Percentiles rank a stretch among this genome's conserved stretches.
phyloP scores from a whole-genome alignment of 2,888 invertebrate species.

The Lutraria lutraria region DNA sequence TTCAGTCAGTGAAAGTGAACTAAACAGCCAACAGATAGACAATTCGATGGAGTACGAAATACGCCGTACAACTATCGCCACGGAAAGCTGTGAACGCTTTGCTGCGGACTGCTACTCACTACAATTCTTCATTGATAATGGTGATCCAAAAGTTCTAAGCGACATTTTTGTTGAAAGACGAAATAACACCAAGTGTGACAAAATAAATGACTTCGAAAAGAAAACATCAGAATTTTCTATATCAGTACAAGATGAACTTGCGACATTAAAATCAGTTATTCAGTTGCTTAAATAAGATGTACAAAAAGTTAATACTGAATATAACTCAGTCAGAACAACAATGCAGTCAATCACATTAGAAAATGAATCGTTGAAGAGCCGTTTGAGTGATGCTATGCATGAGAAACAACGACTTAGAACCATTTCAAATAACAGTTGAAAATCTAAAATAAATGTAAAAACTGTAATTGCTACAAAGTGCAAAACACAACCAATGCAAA shows the following conservation, averaged over 20 bases:
- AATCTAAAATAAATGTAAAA: not conserved
- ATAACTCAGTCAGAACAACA: not conserved
- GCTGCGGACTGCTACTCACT: conserved; percentile 29
- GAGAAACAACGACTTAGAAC: not conserved
- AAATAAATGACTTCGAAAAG: not conserved
- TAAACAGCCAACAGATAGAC: too few relatives aligned
- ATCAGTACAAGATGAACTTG: conserved; percentile 3
- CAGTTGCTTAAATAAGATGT: not conserved
- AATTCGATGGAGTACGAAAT: too few relatives aligned
- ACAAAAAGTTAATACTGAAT: not conserved
- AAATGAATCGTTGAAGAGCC: not conserved
- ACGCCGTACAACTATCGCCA: conserved; percentile 19
- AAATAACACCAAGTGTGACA: not conserved
- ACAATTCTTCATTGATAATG: conserved; percentile 26
- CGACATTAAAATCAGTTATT: conserved; percentile 3
- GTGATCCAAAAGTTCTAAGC: conserved; percentile 21
- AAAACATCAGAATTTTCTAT: conserved; percentile 9
- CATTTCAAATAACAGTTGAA: not conserved
- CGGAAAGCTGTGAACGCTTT: not conserved
- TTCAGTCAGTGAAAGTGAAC: too few relatives aligned
- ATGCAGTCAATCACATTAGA: not conserved
- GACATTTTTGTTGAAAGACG: conserved; percentile 1
- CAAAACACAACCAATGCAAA: not conserved
- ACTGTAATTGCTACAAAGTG: not conserved
- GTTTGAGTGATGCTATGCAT: not conserved